phyloP scores from a whole-genome alignment of 2,113 vertebrate genomes.

The Petaurus breviceps region DNA sequence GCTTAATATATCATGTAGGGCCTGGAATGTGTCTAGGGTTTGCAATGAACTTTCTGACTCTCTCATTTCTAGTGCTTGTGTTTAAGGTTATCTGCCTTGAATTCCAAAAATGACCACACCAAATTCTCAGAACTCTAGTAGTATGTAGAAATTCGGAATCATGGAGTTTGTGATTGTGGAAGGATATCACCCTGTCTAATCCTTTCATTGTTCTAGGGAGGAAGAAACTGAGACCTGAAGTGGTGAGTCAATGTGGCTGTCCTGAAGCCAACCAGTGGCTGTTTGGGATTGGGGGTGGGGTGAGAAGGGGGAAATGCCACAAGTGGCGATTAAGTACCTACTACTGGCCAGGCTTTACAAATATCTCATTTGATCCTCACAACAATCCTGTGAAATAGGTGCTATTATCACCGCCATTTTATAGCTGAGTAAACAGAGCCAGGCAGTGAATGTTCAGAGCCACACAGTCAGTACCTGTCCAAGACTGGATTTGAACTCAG shows the following conservation, averaged over 20 bases:
- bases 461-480: background rate
- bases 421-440: background rate
- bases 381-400: background rate
- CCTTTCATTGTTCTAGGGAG: background rate
- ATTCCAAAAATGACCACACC: conserved; percentile 61
- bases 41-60: conserved; percentile 46
- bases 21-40: conserved; percentile 5
- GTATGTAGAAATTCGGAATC: conserved; percentile 35
- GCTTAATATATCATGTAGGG: background rate
- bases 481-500: background rate
- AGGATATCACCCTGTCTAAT: conserved; percentile 33
- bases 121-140: conserved; percentile 51
- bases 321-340: background rate
- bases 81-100: conserved; percentile 54
- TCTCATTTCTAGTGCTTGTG: conserved; percentile 41
- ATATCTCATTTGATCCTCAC: background rate
- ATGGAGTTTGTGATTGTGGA: conserved; percentile 36
- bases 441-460: background rate
- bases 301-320: background rate
- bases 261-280: background rate
- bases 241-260: conserved; percentile 35
- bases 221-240: conserved; percentile 44
- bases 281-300: background rate
- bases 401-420: background rate
- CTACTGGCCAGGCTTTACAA: background rate